Conservation (phyloP, 2,888 invertebrate genomes). For the Nymphalis polychloros region DNA sequence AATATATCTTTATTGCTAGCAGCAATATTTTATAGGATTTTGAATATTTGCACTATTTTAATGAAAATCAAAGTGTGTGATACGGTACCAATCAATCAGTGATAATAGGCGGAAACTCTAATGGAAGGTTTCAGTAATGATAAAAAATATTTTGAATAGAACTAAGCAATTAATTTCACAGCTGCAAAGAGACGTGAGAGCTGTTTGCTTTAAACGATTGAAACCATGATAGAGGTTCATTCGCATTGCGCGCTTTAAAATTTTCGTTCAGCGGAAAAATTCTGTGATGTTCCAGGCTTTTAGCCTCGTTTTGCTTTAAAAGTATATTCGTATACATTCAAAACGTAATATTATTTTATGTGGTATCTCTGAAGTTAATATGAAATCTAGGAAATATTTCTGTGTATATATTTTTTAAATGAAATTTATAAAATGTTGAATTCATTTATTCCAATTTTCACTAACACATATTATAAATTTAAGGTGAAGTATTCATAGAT, state of each 20-base stretch:
- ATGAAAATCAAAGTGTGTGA: no score
- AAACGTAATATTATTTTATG: slow-evolving; percentile 16
- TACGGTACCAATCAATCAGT: no score
- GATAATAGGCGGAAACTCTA: no score
- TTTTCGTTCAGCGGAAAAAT: slow-evolving; percentile 24
- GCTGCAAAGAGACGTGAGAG: background rate
- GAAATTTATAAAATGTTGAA: background rate
- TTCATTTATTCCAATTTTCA: no score
- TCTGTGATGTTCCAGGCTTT: slow-evolving; percentile 26
- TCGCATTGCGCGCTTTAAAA: slow-evolving; percentile 23
- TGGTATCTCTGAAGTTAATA: slow-evolving; percentile 1
- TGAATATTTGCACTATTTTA: no score
- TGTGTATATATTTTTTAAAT: background rate
- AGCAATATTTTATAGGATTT: no score
- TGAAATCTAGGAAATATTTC: background rate
- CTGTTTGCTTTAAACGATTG: slow-evolving; percentile 21
- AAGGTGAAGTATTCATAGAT: no score
- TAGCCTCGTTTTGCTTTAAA: slow-evolving; percentile 18
- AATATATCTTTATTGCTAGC: no score
- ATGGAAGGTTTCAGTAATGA: no score
- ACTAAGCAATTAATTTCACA: slow-evolving; percentile 8
- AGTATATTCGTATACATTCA: slow-evolving; percentile 11
- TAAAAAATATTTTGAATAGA: slow-evolving; percentile 1
- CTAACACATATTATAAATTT: no score
- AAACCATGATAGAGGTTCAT: slow-evolving; percentile 21